Percentiles rank a stretch among this genome's conserved stretches.
These are phyloP conservation scores for Tokudaia tokunoshimensis DNA, from an alignment of 2,797 vertebrate species.

Conservation along the genomic window DNA sequence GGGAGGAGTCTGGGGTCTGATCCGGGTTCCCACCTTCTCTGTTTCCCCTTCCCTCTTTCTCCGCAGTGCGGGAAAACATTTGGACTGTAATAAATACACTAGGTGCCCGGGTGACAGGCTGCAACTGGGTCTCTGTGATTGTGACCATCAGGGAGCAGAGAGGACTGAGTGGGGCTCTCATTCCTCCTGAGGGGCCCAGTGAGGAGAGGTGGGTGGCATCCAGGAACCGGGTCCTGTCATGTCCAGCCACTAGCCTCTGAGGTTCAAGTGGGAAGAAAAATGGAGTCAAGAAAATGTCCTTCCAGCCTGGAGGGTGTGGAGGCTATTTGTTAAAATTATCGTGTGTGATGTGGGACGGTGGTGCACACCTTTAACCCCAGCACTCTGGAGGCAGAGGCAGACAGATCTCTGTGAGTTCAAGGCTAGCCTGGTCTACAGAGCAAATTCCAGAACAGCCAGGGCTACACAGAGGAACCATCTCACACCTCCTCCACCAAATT, in stretches of 20 bases:
- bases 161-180: background rate
- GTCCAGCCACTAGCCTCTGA: background rate
- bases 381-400: background rate
- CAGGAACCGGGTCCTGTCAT: background rate
- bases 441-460: background rate
- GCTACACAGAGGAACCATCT: background rate
- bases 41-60: conserved; percentile 62
- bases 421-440: background rate
- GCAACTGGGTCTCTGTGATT: conserved; percentile 58
- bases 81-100: conserved; percentile 79
- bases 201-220: background rate
- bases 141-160: background rate
- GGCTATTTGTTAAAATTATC: background rate
- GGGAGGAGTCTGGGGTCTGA: conserved; percentile 73
- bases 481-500: background rate
- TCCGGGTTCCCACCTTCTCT: conserved; percentile 59
- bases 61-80: conserved; percentile 83
- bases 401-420: background rate
- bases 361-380: background rate
- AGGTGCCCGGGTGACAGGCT: conserved; percentile 73
- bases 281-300: background rate
- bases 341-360: too few relatives aligned
- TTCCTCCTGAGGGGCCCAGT: background rate
- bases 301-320: background rate
- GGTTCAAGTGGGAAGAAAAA: background rate